Percentiles rank a stretch among this genome's conserved stretches.
phyloP scores from a whole-genome alignment of 2,113 vertebrate genomes.

The Melanerpes aurifrons region DNA sequence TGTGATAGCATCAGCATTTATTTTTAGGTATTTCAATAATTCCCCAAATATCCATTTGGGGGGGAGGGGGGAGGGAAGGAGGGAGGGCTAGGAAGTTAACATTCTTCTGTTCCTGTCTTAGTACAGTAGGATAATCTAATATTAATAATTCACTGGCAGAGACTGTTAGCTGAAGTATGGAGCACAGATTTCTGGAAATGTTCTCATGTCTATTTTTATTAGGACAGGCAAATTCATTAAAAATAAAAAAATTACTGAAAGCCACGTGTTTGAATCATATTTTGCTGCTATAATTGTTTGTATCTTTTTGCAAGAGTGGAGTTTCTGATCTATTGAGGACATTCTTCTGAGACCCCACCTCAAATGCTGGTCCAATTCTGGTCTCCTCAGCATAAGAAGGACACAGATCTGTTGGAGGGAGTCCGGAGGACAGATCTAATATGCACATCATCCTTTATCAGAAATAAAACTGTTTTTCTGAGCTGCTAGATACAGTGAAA shows the following conservation, averaged over 20 bases:
- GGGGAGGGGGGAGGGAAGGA: too few species aligned
- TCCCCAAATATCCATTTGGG: neutral
- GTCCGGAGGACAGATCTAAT: too few species aligned
- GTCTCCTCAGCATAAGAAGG: too few species aligned
- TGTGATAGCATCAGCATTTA: neutral
- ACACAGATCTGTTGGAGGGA: too few species aligned
- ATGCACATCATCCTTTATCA: too few species aligned
- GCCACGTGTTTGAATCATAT: fast-evolving
- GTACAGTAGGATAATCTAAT: neutral
- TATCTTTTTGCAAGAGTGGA: neutral
- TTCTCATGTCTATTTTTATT: neutral
- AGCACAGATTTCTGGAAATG: neutral
- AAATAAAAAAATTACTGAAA: neutral
- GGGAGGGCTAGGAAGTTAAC: too few species aligned
- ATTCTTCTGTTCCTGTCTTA: neutral
- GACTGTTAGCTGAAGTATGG: neutral
- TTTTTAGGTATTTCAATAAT: neutral
- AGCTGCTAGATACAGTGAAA: too few species aligned
- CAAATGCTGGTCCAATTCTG: too few species aligned
- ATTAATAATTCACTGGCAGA: neutral
- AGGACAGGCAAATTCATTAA: neutral
- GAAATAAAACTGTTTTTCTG: too few species aligned
- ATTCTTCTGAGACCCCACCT: too few species aligned
- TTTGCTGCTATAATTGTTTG: neutral
- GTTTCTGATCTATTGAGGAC: neutral